These are phyloP conservation scores for Argyresthia goedartella DNA, from an alignment of 2,888 invertebrate species.

Conservation along the genomic window DNA sequence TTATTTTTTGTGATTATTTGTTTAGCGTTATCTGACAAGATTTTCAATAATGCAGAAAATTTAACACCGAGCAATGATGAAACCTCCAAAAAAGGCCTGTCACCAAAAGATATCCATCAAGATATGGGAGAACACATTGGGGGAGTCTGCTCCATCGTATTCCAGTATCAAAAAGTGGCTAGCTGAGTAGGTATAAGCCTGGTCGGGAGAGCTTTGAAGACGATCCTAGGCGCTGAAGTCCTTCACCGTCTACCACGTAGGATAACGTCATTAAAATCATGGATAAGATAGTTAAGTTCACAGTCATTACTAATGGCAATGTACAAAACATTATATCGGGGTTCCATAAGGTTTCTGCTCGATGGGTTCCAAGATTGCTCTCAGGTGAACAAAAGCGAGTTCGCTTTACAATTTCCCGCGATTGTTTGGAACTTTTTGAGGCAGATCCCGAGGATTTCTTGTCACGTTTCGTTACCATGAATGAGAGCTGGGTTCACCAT, in stretches of 20 bases:
- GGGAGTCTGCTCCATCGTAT: constrained; percentile 2
- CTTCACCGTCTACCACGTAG: background rate
- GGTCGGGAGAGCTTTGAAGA: constrained; percentile 2
- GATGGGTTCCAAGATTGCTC: too few species aligned
- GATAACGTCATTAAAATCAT: background rate
- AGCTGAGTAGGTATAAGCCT: too few species aligned
- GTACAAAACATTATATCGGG: background rate
- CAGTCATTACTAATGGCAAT: background rate
- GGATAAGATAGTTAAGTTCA: constrained; percentile 7
- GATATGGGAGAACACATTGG: constrained; percentile 1
- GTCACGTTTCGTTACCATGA: too few species aligned
- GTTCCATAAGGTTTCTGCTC: too few species aligned
- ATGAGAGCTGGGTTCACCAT: too few species aligned
- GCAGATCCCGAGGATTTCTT: too few species aligned
- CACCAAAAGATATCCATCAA: background rate
- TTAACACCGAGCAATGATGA: constrained; percentile 3
- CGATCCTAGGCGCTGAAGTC: background rate
- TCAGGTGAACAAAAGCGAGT: too few species aligned
- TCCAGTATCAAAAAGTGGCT: constrained; percentile 1
- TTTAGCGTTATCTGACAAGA: background rate
- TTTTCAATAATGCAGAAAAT: constrained; percentile 21
- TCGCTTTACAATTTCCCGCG: too few species aligned
- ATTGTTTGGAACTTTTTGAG: too few species aligned
- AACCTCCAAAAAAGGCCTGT: background rate
- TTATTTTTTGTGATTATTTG: background rate